Conservation (phyloP, 2,113 vertebrate genomes). For the Dasyurus viverrinus region DNA sequence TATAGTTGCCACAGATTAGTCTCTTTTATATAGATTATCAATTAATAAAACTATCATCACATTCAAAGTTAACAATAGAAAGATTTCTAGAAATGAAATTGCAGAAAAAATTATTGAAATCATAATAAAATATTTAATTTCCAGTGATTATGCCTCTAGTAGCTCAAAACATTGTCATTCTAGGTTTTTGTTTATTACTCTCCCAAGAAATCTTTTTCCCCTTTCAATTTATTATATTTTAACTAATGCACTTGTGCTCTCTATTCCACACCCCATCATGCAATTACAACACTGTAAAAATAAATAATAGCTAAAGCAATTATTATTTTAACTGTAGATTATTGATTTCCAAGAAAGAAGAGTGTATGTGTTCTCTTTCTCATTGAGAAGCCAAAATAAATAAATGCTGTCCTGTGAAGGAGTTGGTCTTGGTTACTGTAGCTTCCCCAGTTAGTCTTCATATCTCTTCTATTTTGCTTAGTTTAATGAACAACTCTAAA, state of each 20-base stretch:
- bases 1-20: not conserved
- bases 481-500: not conserved
- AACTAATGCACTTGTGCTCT: not conserved
- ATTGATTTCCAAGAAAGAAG: conserved; percentile 34
- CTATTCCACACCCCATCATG: not conserved
- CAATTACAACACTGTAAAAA: not conserved
- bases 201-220: conserved; percentile 25
- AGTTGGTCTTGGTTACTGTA: not conserved
- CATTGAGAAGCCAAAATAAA: conserved; percentile 58
- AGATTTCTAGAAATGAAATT: not conserved
- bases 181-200: conserved; percentile 25
- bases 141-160: not conserved
- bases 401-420: not conserved
- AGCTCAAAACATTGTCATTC: not conserved
- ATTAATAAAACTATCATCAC: not conserved
- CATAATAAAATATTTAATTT: conserved; percentile 36
- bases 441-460: not conserved
- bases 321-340: conserved; percentile 31
- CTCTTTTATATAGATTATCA: not conserved
- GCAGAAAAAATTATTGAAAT: not conserved
- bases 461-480: conserved; percentile 34
- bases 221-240: conserved; percentile 29
- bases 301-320: not conserved
- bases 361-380: conserved; percentile 34
- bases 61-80: not conserved